Conservation (phyloP, 1,140 invertebrate genomes). For the Anagrus nilaparvatae region DNA sequence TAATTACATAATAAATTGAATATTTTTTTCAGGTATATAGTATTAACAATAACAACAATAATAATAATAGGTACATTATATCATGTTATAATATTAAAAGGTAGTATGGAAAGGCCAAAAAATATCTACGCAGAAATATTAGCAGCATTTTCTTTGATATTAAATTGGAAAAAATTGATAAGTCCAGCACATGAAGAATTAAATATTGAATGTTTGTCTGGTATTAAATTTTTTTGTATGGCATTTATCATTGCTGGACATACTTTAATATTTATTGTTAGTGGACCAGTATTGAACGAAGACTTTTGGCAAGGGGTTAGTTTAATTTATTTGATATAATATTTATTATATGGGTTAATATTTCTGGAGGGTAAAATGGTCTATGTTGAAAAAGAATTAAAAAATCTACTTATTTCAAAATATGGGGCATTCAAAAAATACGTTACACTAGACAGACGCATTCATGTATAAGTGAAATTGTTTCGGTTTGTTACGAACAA, state of each 20-base stretch:
- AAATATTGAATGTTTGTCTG: conserved; percentile 53
- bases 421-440: no score
- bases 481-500: no score
- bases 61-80: conserved; percentile 28
- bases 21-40: conserved; percentile 27
- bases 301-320: conserved; percentile 50
- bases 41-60: conserved; percentile 24
- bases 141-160: conserved; percentile 49
- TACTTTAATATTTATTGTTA: conserved; percentile 50
- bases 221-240: conserved; percentile 56
- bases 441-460: no score
- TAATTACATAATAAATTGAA: not conserved
- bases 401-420: no score
- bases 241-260: conserved; percentile 53
- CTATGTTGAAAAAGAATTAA: no score
- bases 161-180: conserved; percentile 47
- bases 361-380: no score
- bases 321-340: no score
- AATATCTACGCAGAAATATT: conserved; percentile 37
- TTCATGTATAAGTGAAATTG: no score
- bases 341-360: no score
- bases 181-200: conserved; percentile 40
- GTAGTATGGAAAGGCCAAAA: conserved; percentile 17
- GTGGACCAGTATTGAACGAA: conserved; percentile 52
- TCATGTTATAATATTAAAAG: conserved; percentile 23